These are phyloP conservation scores for Toxotes lorentzi DNA, from an alignment of 2,797 vertebrate genomes.

Conservation along the genomic window DNA sequence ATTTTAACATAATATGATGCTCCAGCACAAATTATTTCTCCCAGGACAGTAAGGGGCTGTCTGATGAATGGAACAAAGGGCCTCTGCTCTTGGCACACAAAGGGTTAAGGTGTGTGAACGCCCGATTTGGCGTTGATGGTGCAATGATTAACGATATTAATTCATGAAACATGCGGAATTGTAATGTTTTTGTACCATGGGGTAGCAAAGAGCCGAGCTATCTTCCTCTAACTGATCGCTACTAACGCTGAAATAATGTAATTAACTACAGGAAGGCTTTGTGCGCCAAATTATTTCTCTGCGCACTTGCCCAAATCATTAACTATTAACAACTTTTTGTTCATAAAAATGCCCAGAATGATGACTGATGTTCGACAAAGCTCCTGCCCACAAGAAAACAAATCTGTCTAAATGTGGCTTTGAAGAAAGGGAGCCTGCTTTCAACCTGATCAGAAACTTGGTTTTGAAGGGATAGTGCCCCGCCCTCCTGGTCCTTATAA, in stretches of 20 bases:
- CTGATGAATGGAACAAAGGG: slow-evolving; percentile 60
- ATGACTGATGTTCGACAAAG: slow-evolving; percentile 47
- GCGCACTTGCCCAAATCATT: slow-evolving; percentile 49
- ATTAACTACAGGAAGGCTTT: slow-evolving; percentile 39
- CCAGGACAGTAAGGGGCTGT: slow-evolving; percentile 11
- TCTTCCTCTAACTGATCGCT: slow-evolving; percentile 33
- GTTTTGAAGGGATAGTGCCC: slow-evolving; percentile 76
- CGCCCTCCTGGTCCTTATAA: slow-evolving; percentile 87
- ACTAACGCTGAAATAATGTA: slow-evolving; percentile 27
- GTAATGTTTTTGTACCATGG: slow-evolving; percentile 13
- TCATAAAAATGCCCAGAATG: slow-evolving; percentile 17
- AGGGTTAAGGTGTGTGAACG: slow-evolving; percentile 59
- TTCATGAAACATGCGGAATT: slow-evolving; percentile 33
- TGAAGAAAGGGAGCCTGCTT: slow-evolving; percentile 73
- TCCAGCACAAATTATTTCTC: not conserved
- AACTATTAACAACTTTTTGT: slow-evolving; percentile 47
- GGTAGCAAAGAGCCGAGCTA: slow-evolving; percentile 37
- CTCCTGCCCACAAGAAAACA: slow-evolving; percentile 48
- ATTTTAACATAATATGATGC: not conserved
- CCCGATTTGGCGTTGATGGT: slow-evolving; percentile 23
- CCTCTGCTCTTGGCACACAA: slow-evolving; percentile 34
- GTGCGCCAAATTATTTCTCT: slow-evolving; percentile 6
- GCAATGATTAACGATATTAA: slow-evolving; percentile 56
- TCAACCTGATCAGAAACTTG: slow-evolving; percentile 82
- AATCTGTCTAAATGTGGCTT: slow-evolving; percentile 49